Conservation (phyloP, 2,113 vertebrate genomes). For the Callithrix jacchus region DNA sequence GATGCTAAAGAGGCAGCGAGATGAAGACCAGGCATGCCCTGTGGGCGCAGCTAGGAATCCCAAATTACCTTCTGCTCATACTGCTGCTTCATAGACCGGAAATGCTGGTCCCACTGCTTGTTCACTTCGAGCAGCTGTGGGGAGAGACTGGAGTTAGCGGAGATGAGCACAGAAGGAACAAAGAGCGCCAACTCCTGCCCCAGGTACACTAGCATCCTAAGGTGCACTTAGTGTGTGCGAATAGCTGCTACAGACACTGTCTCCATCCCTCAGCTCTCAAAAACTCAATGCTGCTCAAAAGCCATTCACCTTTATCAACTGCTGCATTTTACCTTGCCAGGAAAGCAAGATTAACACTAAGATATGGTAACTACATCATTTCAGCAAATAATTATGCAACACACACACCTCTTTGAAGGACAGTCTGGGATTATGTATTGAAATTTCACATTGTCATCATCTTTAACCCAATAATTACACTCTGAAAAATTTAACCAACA, state of each 20-base stretch:
- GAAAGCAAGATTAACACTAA: background rate
- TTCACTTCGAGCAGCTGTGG: slow-evolving; percentile 97
- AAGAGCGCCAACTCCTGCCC: background rate
- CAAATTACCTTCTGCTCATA: slow-evolving; percentile 96
- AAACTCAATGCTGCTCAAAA: background rate
- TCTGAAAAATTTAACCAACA: background rate
- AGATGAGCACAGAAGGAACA: background rate
- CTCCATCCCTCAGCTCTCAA: background rate
- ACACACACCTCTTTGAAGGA: background rate
- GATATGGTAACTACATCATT: background rate
- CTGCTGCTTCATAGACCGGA: slow-evolving; percentile 97
- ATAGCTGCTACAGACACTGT: background rate
- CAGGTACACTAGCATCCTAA: background rate
- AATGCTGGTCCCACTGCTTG: slow-evolving; percentile 99
- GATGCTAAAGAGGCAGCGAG: background rate
- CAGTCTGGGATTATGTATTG: background rate
- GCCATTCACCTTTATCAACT: no score
- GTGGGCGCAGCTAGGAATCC: background rate
- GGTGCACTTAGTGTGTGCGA: accelerated
- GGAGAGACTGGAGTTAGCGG: slow-evolving; percentile 53
- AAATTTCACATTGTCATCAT: background rate
- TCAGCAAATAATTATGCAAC: background rate
- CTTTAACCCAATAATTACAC: background rate
- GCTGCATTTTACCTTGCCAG: background rate
- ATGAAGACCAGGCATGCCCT: accelerated